Conservation (phyloP, 2,797 vertebrate genomes). For the Malurus splendens region DNA sequence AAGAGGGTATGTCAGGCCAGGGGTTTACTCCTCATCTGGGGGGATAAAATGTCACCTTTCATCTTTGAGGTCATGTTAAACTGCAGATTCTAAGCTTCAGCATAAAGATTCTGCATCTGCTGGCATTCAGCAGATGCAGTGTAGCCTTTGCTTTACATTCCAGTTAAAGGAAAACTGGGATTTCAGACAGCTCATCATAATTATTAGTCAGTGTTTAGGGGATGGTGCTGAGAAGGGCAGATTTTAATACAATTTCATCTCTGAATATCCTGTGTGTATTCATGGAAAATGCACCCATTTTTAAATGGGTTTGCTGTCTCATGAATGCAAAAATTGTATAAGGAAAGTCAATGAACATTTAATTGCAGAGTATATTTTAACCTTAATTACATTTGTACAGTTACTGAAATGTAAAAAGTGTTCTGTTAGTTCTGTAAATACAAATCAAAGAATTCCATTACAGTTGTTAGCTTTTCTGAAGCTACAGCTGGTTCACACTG, state of each 20-base stretch:
- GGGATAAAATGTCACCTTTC: not conserved
- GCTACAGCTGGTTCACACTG: not conserved
- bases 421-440: not conserved
- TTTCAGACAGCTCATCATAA: not conserved
- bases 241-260: not conserved
- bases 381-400: not conserved
- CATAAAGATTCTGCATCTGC: not conserved
- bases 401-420: not conserved
- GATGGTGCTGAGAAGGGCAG: not conserved
- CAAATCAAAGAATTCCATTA: not conserved
- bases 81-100: not conserved
- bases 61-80: not conserved
- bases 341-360: not conserved
- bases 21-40: not conserved
- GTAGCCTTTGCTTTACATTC: not conserved
- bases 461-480: not conserved
- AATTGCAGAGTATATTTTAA: not conserved
- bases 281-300: not conserved
- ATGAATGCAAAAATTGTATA: not conserved
- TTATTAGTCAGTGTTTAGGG: not conserved
- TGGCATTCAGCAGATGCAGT: not conserved
- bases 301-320: not conserved
- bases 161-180: not conserved
- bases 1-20: conserved; percentile 81
- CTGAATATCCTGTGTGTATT: not conserved